Evolutionary conservation across 2,797 vertebrate species (phyloP), one percentile per base, ranked within the genome.

Genomic region (Luscinia megarhynchos): DNA sequence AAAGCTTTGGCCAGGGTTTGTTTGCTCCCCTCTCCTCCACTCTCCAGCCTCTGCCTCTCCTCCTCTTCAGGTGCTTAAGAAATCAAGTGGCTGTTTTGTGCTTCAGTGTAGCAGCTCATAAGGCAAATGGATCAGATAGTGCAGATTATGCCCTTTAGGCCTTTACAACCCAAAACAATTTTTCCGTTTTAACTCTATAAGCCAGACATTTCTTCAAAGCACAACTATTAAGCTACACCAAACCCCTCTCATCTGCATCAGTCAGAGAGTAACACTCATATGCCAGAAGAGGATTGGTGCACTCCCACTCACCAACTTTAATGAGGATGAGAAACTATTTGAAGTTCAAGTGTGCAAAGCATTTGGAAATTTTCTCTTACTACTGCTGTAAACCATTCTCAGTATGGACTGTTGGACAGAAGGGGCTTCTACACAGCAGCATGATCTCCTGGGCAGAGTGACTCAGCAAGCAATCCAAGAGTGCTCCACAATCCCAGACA

Each of bases 61-160:
- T 94, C 15, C 77, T 89, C 75, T 93, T 94, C 77, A 93, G 54
- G 83, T 92, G 95, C 95, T 97, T 94, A 85, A 94, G 91, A 87
- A 96, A 97, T 96, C 94, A 96, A 96, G 95, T 94, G 93, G 74
- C 88, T 95, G 93, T 84, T 94, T 80, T 83, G 77, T 94, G 80
- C 74, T 86, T 68, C 93, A 67, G 0, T 48, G 57, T 51, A 88
- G 82, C 15, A 88, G 63, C 77, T 84, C 11, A 2, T 40, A 91
- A 81, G 4, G 2, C 74, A 82, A 94, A 94, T 51, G 87, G 73
- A 91, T 95, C 74, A 89, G 61, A 89, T 45, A 68, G 63, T 61
- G 46, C 53, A 91, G 77, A 89, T 79, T 91, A 69, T 29, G 68
- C 74, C 91, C 76, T 84, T 90, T 87, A 90, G 81, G 74, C 50